Percentiles rank a stretch among this genome's conserved stretches.
phyloP scores from a whole-genome alignment of 2,797 vertebrate species.

The Chloroceryle inda region DNA sequence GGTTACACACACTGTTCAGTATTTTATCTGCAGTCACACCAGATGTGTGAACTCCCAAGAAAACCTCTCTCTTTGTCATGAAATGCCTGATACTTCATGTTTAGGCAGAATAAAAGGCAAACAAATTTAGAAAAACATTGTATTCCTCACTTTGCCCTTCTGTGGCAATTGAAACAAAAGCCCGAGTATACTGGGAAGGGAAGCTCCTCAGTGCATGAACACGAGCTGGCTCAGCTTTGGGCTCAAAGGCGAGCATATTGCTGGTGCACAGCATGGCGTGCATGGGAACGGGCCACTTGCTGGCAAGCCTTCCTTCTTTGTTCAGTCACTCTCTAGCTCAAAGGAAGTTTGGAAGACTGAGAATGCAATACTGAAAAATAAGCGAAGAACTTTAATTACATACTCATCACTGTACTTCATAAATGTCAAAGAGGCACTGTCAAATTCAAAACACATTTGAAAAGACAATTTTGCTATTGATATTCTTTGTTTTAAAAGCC shows the following conservation, averaged over 20 bases:
- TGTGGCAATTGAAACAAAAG: slow-evolving; percentile 29
- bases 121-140: neutral
- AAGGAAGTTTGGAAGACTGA: slow-evolving; percentile 24
- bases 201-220: neutral
- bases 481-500: slow-evolving; percentile 44
- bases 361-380: slow-evolving; percentile 49
- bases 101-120: slow-evolving; percentile 3
- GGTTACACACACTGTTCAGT: slow-evolving; percentile 49
- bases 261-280: slow-evolving; percentile 15
- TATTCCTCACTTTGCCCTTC: slow-evolving; percentile 17
- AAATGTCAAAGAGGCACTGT: slow-evolving; percentile 59
- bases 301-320: slow-evolving; percentile 53
- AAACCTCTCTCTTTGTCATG: neutral
- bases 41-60: slow-evolving; percentile 24
- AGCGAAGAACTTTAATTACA: slow-evolving; percentile 44
- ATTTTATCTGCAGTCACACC: slow-evolving; percentile 69
- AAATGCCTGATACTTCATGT: neutral
- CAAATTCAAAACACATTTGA: slow-evolving; percentile 63
- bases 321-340: slow-evolving; percentile 26
- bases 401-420: slow-evolving; percentile 35
- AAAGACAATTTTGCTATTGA: slow-evolving; percentile 44
- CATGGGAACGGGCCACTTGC: neutral
- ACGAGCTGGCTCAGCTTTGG: neutral
- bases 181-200: neutral
- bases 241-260: neutral